A percentile compares a stretch with the other conserved stretches of the same genome.
Evolutionary conservation across 2,888 invertebrate species (phyloP).

Genomic region (Dasypolia templi): DNA sequence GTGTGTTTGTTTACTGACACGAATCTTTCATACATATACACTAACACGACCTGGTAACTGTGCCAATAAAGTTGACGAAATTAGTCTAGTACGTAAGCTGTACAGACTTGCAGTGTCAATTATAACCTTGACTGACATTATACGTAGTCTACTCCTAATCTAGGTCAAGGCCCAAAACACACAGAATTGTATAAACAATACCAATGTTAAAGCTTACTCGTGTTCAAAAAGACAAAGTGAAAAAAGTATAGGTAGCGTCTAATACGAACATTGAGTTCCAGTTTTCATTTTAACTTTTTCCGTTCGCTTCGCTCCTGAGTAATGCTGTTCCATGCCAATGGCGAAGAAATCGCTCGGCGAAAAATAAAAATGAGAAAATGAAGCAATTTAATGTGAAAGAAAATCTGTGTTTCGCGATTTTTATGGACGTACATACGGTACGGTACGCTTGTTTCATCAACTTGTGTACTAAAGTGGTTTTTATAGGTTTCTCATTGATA

Average conservation of each 20-base stretch:
- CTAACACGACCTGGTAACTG: neutral
- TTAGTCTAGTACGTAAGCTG: conserved; percentile 1
- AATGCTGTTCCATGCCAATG: conserved; percentile 55
- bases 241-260: conserved; percentile 26
- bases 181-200: conserved; percentile 43
- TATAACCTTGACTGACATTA: conserved; percentile 36
- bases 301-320: conserved; percentile 53
- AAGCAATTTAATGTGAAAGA: conserved; percentile 43
- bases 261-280: conserved; percentile 45
- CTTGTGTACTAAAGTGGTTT: conserved; percentile 18
- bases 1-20: neutral
- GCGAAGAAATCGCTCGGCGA: conserved; percentile 40
- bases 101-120: conserved; percentile 32
- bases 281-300: conserved; percentile 59
- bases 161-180: conserved; percentile 46
- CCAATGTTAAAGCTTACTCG: conserved; percentile 29
- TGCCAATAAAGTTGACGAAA: neutral
- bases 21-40: neutral
- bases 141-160: conserved; percentile 20
- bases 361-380: conserved; percentile 58
- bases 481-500: neutral
- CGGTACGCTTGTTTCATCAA: conserved; percentile 49
- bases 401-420: conserved; percentile 46
- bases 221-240: conserved; percentile 33
- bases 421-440: conserved; percentile 9